Conservation (phyloP, 2,113 vertebrate genomes). For the Osmerus mordax region DNA sequence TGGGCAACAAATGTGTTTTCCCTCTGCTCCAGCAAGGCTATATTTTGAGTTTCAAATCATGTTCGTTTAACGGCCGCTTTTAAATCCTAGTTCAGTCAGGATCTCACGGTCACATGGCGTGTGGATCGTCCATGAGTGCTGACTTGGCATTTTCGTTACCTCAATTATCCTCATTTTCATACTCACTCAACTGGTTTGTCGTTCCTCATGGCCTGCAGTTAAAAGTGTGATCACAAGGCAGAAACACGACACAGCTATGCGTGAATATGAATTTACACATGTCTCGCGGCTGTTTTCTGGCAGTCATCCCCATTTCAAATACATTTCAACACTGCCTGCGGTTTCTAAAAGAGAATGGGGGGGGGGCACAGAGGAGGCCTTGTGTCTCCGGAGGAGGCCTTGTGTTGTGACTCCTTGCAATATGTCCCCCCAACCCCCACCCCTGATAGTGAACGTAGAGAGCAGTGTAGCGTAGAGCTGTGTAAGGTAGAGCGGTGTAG, state of each 20-base stretch:
- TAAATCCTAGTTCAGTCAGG: not conserved
- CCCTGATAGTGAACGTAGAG: too few species aligned
- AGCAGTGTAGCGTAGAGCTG: too few species aligned
- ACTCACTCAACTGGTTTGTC: conserved; percentile 50
- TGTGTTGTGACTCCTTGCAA: too few species aligned
- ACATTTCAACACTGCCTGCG: not conserved
- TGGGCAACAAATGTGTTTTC: not conserved
- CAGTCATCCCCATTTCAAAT: conserved; percentile 11
- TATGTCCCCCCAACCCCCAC: too few species aligned
- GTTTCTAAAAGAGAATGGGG: conserved; percentile 1
- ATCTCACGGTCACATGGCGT: conserved; percentile 1
- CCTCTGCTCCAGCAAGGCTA: too few species aligned
- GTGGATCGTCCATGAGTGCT: conserved; percentile 22
- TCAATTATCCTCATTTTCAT: conserved; percentile 38
- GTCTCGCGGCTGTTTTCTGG: conserved; percentile 23
- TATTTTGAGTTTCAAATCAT: too few species aligned
- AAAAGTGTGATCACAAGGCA: conserved; percentile 31
- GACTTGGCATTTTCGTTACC: conserved; percentile 41
- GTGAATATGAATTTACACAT: conserved; percentile 18
- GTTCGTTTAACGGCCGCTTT: too few species aligned
- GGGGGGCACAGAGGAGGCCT: conserved; percentile 3
- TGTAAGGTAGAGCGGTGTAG: too few species aligned
- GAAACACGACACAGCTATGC: conserved; percentile 24
- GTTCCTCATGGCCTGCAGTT: conserved; percentile 28
- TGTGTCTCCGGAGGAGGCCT: not conserved